A percentile compares a stretch with the other conserved stretches of the same genome.
Evolutionary conservation across 2,113 vertebrate species (phyloP).

Genomic region (Sisor rabdophorus): DNA sequence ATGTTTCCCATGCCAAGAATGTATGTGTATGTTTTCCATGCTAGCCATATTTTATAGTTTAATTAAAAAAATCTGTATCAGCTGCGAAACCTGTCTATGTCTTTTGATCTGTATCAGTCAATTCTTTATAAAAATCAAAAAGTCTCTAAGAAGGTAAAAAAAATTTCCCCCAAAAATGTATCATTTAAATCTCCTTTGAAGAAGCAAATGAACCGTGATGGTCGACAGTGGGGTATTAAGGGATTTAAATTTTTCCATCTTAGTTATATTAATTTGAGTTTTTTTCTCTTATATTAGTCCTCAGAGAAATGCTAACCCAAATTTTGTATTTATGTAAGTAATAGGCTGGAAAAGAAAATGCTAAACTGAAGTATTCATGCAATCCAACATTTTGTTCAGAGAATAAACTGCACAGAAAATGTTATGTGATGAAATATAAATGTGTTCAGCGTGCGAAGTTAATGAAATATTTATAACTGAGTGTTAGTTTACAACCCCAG

Average conservation of each 20-base stretch:
- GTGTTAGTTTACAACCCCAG: conserved; percentile 72
- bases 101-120: no score
- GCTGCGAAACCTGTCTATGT: no score
- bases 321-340: conserved; percentile 80
- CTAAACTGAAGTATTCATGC: conserved; percentile 81
- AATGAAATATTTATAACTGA: conserved; percentile 78
- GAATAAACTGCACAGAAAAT: conserved; percentile 72
- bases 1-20: no score
- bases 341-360: conserved; percentile 70
- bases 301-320: conserved; percentile 75
- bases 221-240: conserved; percentile 65
- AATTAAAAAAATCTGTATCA: no score
- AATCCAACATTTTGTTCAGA: conserved; percentile 76
- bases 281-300: conserved; percentile 76
- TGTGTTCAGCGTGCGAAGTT: conserved; percentile 74
- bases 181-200: conserved; percentile 71
- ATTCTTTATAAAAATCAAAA: no score
- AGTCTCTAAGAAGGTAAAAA: no score
- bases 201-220: conserved; percentile 65
- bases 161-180: conserved; percentile 57
- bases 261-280: conserved; percentile 75
- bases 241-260: conserved; percentile 73
- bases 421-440: conserved; percentile 75
- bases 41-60: no score
- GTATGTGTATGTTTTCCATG: no score